phyloP scores from a whole-genome alignment of 2,888 invertebrate species.

The Perithous albicinctus region DNA sequence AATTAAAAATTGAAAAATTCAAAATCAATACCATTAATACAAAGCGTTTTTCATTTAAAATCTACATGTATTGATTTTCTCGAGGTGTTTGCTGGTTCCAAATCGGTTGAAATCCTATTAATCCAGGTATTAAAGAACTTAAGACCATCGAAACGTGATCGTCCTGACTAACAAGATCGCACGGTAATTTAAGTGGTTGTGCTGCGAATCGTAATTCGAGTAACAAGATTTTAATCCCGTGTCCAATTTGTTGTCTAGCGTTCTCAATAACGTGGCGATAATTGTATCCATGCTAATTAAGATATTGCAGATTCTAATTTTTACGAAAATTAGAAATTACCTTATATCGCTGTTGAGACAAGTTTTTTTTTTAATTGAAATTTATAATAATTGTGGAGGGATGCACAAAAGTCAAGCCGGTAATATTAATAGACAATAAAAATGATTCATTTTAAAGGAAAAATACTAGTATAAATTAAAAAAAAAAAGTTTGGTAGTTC shows the following conservation, averaged over 20 bases:
- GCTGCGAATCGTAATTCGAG: not conserved
- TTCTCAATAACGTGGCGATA: not conserved
- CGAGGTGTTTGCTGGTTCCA: too few species aligned
- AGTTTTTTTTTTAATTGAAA: too few species aligned
- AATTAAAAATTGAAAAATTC: not conserved
- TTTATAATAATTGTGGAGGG: too few species aligned
- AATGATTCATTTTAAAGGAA: too few species aligned
- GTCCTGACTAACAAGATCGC: constrained; percentile 3
- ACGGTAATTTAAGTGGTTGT: not conserved
- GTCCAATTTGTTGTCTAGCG: not conserved
- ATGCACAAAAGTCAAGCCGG: too few species aligned
- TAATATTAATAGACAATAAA: too few species aligned
- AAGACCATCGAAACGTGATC: constrained; percentile 7
- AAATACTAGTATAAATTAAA: too few species aligned
- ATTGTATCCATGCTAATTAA: not conserved
- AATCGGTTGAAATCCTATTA: not conserved
- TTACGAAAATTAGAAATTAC: not conserved
- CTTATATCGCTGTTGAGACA: too few species aligned
- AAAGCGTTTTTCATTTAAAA: not conserved
- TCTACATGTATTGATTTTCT: not conserved
- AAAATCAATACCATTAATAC: too few species aligned
- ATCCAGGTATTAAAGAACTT: not conserved
- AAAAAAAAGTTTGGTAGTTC: too few species aligned
- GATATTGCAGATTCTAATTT: not conserved
- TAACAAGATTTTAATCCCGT: constrained; percentile 4